phyloP scores from a whole-genome alignment of 2,113 vertebrate genomes.

The Carassius auratus region DNA sequence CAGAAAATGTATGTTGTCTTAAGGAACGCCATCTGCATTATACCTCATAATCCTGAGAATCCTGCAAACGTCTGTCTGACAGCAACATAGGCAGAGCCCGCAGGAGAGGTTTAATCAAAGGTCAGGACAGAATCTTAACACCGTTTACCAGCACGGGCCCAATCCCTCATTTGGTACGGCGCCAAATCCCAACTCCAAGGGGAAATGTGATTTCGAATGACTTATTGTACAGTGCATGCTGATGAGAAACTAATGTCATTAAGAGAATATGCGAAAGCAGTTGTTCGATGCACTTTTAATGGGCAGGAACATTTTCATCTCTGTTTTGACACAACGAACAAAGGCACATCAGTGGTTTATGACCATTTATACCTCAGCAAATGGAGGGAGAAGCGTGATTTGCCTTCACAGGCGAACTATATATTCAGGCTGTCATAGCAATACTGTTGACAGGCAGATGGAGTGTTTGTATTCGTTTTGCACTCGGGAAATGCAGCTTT shows the following conservation, averaged over 20 bases:
- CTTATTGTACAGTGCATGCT: constrained; percentile 23
- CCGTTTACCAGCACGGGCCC: constrained; percentile 49
- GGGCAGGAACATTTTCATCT: constrained; percentile 23
- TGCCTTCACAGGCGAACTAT: constrained; percentile 16
- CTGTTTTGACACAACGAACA: constrained; percentile 23
- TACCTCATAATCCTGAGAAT: constrained; percentile 55
- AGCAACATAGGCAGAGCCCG: constrained; percentile 40
- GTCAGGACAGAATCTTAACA: constrained; percentile 56
- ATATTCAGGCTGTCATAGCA: constrained; percentile 38
- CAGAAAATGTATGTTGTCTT: constrained; percentile 43
- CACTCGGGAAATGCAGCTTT: constrained; percentile 9
- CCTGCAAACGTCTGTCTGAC: constrained; percentile 38
- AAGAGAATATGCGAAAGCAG: neutral
- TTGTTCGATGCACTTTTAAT: constrained; percentile 10
- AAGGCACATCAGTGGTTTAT: neutral
- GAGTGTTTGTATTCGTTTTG: constrained; percentile 8
- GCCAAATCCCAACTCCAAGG: constrained; percentile 38
- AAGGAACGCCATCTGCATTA: constrained; percentile 56
- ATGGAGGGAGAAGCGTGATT: neutral
- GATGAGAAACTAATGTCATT: constrained; percentile 32
- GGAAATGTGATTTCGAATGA: constrained; percentile 35
- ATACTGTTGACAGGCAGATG: constrained; percentile 35
- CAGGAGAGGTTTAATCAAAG: constrained; percentile 58
- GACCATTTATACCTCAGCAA: neutral
- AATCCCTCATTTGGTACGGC: constrained; percentile 39